Evolutionary conservation across 1,140 invertebrate species (phyloP), one percentile per base, ranked within the genome.

Genomic region (Zaprionus ghesquierei): DNA sequence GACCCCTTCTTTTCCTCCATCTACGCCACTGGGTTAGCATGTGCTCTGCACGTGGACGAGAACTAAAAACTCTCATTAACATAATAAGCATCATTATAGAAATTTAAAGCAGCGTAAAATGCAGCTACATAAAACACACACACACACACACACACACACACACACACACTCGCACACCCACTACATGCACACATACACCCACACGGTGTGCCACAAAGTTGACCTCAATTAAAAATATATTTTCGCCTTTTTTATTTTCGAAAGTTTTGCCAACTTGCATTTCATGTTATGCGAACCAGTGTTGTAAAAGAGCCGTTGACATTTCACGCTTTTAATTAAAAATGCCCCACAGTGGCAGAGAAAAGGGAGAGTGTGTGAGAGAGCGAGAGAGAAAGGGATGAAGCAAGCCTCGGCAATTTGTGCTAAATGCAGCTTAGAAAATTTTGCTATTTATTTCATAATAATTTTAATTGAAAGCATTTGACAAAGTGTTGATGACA

Each of bases 201-300:
- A 33, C 31, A 33, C 31, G 13, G 10, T 41, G 35, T 15, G 35
- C 33, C 46, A 62, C 20, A 72, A 65, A 66, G 75, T 81, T 82
- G 79, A 78, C 79, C 79, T 82, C 75, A 82, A 82, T 82, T 75
- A 82, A 78, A 82, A 70, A 78, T 18, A 82, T 77, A 46, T 81
- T 77, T 46, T 33, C 50, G 55, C 44, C 12, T 56, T 65, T 75
- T 68, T n/a, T n/a, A n/a, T 56, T 68, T 58, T 72, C 61, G 33
- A 76, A 49, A 70, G 70, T 75, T 33, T 75, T 70, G 72, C 75
- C 50, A 77, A 77, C 65, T 70, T 65, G 64, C 71, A 75, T 56
- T 77, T 65, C 55, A 58, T 60, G 38, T 49, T 41, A 20, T 38
- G 46, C 15, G 12, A 53, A 33, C 35, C 61, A 56, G 53, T 71